Evolutionary conservation across 2,888 invertebrate species (phyloP), one percentile per base, ranked within the genome.

Genomic region (Seladonia tumulorum): DNA sequence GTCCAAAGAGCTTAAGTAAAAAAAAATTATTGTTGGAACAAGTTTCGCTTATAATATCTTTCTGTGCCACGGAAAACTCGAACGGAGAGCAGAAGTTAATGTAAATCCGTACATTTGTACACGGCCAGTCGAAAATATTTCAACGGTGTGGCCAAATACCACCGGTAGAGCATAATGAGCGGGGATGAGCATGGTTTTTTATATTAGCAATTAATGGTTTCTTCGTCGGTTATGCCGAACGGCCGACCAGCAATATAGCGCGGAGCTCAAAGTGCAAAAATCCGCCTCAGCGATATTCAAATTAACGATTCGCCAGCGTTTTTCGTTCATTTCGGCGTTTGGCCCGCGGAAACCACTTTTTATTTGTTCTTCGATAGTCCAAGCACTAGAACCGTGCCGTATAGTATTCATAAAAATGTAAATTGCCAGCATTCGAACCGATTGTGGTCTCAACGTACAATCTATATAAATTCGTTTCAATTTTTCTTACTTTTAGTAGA

Each of bases 361-460:
- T 76, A 70, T 63, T 70, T 80, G 75, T 75, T 81, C 79, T 81
- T 75, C 89, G 89, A 90, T 91, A 87, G 82, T 90, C 88, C 84
- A 83, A 79, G 74, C 78, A 45, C 29, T 63, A 29, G 49, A 35
- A 42, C 25, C 10, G n/a, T 49, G 22, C 35, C n/a, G 47, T 25
- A 39, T 14, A 29, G 49, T 42, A 18, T 39, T 68, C 57, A 49
- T 73, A 79, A 42, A 39, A 57, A 74, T 39, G 74, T 68, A 39
- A 74, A 74, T 53, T 53, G 53, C 18, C 1, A 7, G 45, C 16
- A 16, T 25, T 45, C 16, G 29, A 71, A 71, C 45, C 18, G 45
- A 47, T 29, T 47, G 45, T 18, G 66, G 18, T 66, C 18, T 8
- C 18, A 18, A 66, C 66, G 29, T 18, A 29, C 29, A 18, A 16